Evolutionary conservation across 2,113 vertebrate genomes (phyloP), one percentile per base, ranked within the genome.

Genomic region (Malaclemys terrapin): DNA sequence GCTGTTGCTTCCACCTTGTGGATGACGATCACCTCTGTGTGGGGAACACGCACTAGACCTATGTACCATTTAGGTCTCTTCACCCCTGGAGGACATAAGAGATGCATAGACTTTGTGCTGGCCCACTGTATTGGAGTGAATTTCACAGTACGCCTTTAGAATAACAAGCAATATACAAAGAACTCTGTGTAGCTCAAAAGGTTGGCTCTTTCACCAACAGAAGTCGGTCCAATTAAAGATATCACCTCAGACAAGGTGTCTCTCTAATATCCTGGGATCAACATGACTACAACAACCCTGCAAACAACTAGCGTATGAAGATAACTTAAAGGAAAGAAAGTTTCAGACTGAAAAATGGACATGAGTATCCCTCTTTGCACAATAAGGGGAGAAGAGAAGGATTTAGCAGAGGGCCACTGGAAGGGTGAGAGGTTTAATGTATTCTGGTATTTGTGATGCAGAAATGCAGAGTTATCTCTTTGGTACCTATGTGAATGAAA

Each of bases 361-460:
- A 16, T 5, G 80, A n/a, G 13, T 62, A 85, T 89, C 42, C 52
- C 56, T 57, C 53, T 47, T 93, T 42, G 79, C 47, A 75, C 4
- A 80, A 72, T 25, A 27, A 25, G 42, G 25, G 25, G 75, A 25
- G 20, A 29, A 7, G 13, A 78, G 75, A 45, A 47, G 24, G 24
- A 47, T 16, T 24, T 27, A 78, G 75, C 42, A 78, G 24, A 45
- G 14, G 83, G 80, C 62, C 89, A 49, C 83, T 93, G 89, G 53
- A 50, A 93, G 92, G 56, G 49, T 2, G 20, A 89, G 56, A 93
- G 47, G 87, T 89, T 92, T 84, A 49, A 2, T 50, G 22, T 84
- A 42, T 42, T 79, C 81, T 54, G 78, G 8, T 5, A 11, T 1
- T 2, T 65, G 38, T 93, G 35, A 52, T 79, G 29, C 42, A 47